Percentiles rank a stretch among this genome's conserved stretches.
Conservation (phyloP, 2,797 vertebrate species). For the Danio kyathit region DNA sequence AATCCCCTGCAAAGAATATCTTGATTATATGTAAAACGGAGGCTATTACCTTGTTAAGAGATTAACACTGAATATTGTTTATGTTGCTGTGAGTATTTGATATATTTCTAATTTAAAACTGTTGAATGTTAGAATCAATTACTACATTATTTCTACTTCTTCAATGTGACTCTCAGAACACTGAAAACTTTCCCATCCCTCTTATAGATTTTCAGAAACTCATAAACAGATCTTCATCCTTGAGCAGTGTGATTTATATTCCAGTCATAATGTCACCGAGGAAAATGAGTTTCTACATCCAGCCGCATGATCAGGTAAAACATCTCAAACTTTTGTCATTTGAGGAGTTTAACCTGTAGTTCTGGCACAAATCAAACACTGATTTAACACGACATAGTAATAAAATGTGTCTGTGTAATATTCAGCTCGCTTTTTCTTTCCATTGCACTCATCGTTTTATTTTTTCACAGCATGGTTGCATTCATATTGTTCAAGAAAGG, state of each 20-base stretch:
- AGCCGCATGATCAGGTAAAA: conserved; percentile 34
- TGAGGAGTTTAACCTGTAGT: conserved; percentile 43
- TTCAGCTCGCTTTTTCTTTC: conserved; percentile 33
- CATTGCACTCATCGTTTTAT: neutral
- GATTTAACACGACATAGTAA: conserved; percentile 28
- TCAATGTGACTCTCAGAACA: neutral
- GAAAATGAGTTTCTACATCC: conserved; percentile 35
- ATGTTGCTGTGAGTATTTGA: too few species aligned
- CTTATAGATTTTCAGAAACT: conserved; percentile 27
- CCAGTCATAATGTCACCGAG: neutral
- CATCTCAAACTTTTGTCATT: conserved; percentile 32
- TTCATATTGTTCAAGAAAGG: neutral
- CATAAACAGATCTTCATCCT: conserved; percentile 41
- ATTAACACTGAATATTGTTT: too few species aligned
- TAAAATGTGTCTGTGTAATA: conserved; percentile 70
- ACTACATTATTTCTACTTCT: neutral
- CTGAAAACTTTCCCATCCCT: conserved; percentile 11
- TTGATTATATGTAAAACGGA: too few species aligned
- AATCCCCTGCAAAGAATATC: too few species aligned
- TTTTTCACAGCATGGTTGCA: neutral
- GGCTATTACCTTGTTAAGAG: too few species aligned
- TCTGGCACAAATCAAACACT: conserved; percentile 18
- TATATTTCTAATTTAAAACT: too few species aligned
- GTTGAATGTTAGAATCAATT: too few species aligned
- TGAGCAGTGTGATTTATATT: conserved; percentile 64